Conservation (phyloP, 2,888 invertebrate species). For the Nomada fucata region DNA sequence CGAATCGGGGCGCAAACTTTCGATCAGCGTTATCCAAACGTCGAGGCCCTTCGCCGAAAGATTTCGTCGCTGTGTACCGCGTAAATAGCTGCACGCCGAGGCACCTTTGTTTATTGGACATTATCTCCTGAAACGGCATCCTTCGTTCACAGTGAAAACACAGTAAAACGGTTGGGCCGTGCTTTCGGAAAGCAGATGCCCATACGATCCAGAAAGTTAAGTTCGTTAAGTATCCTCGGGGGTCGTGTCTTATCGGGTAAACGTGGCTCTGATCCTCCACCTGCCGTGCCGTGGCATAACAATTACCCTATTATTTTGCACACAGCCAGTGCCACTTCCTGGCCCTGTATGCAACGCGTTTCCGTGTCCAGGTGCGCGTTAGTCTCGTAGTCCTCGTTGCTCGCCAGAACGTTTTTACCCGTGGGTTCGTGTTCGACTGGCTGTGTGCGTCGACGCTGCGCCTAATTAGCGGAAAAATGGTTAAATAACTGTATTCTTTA, state of each 20-base stretch:
- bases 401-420: constrained; percentile 54
- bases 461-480: constrained; percentile 44
- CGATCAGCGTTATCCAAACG: neutral
- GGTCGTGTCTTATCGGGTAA: constrained; percentile 83
- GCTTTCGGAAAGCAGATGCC: constrained; percentile 66
- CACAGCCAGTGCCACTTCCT: constrained; percentile 45
- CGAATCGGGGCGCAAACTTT: neutral
- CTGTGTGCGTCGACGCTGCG: neutral
- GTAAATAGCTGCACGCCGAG: neutral
- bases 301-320: constrained; percentile 83
- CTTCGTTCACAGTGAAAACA: constrained; percentile 23
- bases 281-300: constrained; percentile 83
- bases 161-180: constrained; percentile 26
- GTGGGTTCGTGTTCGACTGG: constrained; percentile 17
- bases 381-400: constrained; percentile 42
- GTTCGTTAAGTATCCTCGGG: constrained; percentile 81
- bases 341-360: constrained; percentile 56
- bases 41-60: neutral
- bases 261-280: constrained; percentile 81
- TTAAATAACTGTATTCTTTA: neutral
- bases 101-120: constrained; percentile 41
- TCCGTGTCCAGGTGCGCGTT: constrained; percentile 37
- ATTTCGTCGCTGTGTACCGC: neutral
- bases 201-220: constrained; percentile 76
- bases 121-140: constrained; percentile 38